Evolutionary conservation across 2,888 invertebrate genomes (phyloP).

Genomic region (Amitus sp.): DNA sequence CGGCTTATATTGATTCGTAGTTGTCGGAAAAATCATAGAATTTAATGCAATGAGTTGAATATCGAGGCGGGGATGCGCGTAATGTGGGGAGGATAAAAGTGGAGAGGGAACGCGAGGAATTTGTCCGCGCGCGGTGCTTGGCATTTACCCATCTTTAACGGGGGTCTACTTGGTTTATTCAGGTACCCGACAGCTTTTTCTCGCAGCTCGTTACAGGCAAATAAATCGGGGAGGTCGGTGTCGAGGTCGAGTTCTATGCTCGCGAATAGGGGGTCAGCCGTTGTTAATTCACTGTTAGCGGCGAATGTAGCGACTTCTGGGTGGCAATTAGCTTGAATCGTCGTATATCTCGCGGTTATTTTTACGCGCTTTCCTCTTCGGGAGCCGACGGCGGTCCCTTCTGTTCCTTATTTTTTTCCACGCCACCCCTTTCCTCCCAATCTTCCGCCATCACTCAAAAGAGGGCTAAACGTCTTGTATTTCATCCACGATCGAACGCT

Average conservation of each 20-base stretch:
- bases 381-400: slow-evolving; percentile 53
- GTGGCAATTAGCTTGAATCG: slow-evolving; percentile 63
- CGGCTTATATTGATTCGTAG: too few species aligned
- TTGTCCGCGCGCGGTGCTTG: slow-evolving; percentile 17
- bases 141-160: slow-evolving; percentile 13
- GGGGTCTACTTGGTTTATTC: slow-evolving; percentile 13
- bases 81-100: slow-evolving; percentile 21
- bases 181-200: slow-evolving; percentile 38
- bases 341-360: slow-evolving; percentile 59
- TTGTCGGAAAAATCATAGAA: too few species aligned
- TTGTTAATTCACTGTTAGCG: slow-evolving; percentile 52
- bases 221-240: slow-evolving; percentile 54
- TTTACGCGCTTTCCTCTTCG: slow-evolving; percentile 47
- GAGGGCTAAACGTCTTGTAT: slow-evolving; percentile 16
- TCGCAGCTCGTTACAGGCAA: slow-evolving; percentile 50
- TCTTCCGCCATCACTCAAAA: slow-evolving; percentile 23
- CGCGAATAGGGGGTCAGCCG: slow-evolving; percentile 52
- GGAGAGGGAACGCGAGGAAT: slow-evolving; percentile 34
- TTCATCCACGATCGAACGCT: slow-evolving; percentile 13
- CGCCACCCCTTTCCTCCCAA: slow-evolving; percentile 34
- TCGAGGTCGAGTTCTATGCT: slow-evolving; percentile 46
- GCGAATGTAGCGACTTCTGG: slow-evolving; percentile 56
- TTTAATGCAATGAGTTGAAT: too few species aligned
- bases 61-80: too few species aligned
- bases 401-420: slow-evolving; percentile 54